A percentile compares a stretch with the other conserved stretches of the same genome.
Conservation (phyloP, 2,113 vertebrate species). For the Sialia sialis region DNA sequence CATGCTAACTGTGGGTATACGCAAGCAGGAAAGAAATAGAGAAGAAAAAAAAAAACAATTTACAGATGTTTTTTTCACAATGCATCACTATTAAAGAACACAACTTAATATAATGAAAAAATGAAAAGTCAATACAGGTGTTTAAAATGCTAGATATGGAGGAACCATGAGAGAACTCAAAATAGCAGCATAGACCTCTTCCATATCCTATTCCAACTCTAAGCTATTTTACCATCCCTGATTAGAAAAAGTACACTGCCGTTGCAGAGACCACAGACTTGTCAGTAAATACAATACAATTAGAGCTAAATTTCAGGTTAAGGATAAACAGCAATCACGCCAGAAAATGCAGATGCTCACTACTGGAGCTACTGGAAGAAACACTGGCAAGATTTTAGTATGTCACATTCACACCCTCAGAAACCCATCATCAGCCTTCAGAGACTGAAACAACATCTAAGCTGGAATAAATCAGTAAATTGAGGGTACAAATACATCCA, state of each 20-base stretch:
- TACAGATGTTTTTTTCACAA: not conserved
- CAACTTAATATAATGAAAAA: not conserved
- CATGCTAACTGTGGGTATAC: not conserved
- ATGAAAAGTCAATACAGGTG: not conserved
- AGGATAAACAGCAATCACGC: not conserved
- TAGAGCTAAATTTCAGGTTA: not conserved
- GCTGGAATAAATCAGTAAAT: not conserved
- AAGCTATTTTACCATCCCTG: not conserved
- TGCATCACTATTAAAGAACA: not conserved
- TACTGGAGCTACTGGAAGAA: not conserved
- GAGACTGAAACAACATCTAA: not conserved
- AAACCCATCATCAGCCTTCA: not conserved
- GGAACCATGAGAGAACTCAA: not conserved
- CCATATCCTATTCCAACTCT: not conserved
- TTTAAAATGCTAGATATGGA: not conserved
- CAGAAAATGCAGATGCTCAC: not conserved
- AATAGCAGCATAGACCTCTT: accelerated
- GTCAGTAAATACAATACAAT: not conserved
- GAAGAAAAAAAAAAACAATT: not conserved
- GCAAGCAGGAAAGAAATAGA: not conserved
- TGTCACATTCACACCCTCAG: not conserved
- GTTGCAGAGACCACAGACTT: not conserved
- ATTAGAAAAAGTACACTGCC: not conserved
- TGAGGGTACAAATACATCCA: not conserved
- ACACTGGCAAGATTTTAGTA: not conserved